Percentiles rank a stretch among this genome's conserved stretches.
Evolutionary conservation across 2,888 invertebrate species (phyloP).

Genomic region (Psococerastis gibbosa): DNA sequence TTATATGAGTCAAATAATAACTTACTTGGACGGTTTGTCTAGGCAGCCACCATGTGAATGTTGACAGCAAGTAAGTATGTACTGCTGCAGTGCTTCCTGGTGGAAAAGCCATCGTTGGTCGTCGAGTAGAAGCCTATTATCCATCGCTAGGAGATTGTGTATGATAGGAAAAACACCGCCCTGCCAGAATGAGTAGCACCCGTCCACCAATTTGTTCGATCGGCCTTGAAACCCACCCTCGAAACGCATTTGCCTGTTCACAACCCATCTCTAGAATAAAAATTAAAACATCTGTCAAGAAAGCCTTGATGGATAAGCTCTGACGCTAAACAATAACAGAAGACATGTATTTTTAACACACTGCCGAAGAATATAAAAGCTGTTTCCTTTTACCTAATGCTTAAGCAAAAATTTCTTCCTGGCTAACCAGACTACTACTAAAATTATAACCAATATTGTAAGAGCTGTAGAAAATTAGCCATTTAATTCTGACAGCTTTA

Average conservation of each 20-base stretch:
- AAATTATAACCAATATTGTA: too few species aligned
- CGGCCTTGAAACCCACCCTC: constrained; percentile 97
- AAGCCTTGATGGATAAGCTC: background rate
- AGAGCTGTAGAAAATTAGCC: too few species aligned
- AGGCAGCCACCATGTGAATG: constrained; percentile 68
- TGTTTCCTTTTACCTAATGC: too few species aligned
- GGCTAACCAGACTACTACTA: too few species aligned
- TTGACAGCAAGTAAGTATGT: constrained; percentile 86
- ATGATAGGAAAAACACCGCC: constrained; percentile 81
- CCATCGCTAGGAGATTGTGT: constrained; percentile 46
- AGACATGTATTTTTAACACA: too few species aligned
- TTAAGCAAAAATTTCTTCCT: too few species aligned
- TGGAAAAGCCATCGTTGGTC: constrained; percentile 54
- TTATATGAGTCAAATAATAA: too few species aligned
- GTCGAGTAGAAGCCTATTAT: constrained; percentile 25
- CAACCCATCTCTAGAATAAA: constrained; percentile 54
- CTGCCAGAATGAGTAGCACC: constrained; percentile 99
- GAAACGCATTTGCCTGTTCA: constrained; percentile 74
- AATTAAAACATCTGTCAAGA: constrained; percentile 12
- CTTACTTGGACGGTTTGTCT: constrained; percentile 92
- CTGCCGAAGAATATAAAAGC: too few species aligned
- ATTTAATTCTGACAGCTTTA: too few species aligned
- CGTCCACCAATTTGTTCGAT: constrained; percentile 96
- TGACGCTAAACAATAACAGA: too few species aligned
- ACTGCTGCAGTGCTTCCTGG: constrained; percentile 81